Conservation (phyloP, 2,888 invertebrate genomes). For the Synergus umbraculus region DNA sequence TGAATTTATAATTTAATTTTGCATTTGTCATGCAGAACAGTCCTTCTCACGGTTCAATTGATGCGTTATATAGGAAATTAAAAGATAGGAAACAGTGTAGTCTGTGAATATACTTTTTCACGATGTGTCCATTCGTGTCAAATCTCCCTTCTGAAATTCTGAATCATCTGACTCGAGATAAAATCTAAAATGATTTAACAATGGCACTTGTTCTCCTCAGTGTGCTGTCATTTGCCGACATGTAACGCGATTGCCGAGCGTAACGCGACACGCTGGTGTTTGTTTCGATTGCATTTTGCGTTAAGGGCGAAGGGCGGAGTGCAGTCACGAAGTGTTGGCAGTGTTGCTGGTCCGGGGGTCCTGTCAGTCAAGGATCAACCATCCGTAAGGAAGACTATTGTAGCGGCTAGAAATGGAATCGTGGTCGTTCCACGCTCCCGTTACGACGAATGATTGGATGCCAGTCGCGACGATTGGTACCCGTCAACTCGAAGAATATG, state of each 20-base stretch:
- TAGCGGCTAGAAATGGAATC: constrained; percentile 69
- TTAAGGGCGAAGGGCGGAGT: constrained; percentile 45
- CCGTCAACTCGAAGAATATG: constrained; percentile 73
- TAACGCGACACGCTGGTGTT: constrained; percentile 65
- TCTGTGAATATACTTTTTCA: constrained; percentile 17
- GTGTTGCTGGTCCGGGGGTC: constrained; percentile 59
- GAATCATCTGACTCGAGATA: constrained; percentile 51
- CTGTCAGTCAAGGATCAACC: constrained; percentile 75
- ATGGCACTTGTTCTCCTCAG: constrained; percentile 72
- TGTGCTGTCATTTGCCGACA: constrained; percentile 52
- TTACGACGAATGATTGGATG: constrained; percentile 68
- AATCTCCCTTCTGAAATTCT: constrained; percentile 53
- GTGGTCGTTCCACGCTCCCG: constrained; percentile 56
- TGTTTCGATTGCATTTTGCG: constrained; percentile 61
- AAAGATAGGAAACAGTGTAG: constrained; percentile 24
- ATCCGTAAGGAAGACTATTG: constrained; percentile 72
- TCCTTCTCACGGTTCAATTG: neutral
- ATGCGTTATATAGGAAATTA: constrained; percentile 23
- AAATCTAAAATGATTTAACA: constrained; percentile 64
- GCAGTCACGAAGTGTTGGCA: constrained; percentile 51
- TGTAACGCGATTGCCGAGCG: constrained; percentile 51
- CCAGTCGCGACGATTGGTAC: constrained; percentile 59
- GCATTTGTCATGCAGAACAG: neutral
- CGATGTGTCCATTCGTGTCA: constrained; percentile 43
- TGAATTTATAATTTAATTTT: neutral